These are phyloP conservation scores for Crotalus tigris DNA, from an alignment of 2,113 vertebrate genomes.

Conservation along the genomic window DNA sequence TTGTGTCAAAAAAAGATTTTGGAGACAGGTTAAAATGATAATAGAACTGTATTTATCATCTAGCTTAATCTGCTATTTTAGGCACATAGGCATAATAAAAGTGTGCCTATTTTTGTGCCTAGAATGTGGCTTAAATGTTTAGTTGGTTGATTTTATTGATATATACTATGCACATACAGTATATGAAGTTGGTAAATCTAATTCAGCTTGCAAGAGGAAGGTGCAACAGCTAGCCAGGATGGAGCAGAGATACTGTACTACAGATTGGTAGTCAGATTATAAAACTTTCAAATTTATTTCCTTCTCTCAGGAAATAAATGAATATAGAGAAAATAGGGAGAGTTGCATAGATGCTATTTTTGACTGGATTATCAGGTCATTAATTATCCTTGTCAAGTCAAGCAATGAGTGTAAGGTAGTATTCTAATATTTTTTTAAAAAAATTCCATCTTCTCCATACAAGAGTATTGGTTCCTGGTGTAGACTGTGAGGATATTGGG, in stretches of 20 bases:
- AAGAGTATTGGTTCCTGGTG: not conserved
- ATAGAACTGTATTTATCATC: not conserved
- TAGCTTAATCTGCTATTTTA: not conserved
- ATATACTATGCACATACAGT: not conserved
- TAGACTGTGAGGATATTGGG: not conserved
- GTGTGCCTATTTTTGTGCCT: not conserved
- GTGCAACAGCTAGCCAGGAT: too few relatives aligned
- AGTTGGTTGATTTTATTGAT: not conserved
- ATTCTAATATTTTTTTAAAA: not conserved
- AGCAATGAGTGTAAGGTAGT: not conserved
- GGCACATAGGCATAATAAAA: not conserved
- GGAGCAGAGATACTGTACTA: not conserved
- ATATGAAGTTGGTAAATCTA: not conserved
- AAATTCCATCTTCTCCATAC: not conserved
- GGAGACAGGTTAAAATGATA: not conserved
- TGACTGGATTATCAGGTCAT: not conserved
- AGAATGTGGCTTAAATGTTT: not conserved
- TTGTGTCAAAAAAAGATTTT: not conserved
- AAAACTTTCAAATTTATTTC: not conserved
- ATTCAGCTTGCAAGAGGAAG: not conserved
- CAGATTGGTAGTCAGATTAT: not conserved
- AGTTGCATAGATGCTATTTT: not conserved
- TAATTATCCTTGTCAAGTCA: not conserved
- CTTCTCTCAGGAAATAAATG: not conserved
- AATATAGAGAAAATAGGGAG: not conserved